Percentiles rank a stretch among this genome's conserved stretches.
Conservation (phyloP, 2,888 invertebrate genomes). For the Eugnorisma glareosa region DNA sequence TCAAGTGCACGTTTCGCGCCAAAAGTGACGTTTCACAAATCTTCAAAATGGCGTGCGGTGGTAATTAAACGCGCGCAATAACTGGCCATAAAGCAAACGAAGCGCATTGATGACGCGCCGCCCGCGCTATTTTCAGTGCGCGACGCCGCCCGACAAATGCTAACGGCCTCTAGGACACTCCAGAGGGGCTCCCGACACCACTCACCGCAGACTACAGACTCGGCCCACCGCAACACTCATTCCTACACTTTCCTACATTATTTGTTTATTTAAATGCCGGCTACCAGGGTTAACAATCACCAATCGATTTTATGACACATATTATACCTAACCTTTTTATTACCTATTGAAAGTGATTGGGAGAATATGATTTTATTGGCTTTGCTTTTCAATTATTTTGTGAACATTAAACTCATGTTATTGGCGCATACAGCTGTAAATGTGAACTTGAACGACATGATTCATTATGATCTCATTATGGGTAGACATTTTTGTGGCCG, state of each 20-base stretch:
- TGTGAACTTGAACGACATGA: constrained; percentile 50
- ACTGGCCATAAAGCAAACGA: constrained; percentile 87
- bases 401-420: constrained; percentile 15
- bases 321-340: constrained; percentile 47
- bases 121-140: constrained; percentile 86
- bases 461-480: constrained; percentile 43
- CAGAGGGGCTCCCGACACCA: constrained; percentile 72
- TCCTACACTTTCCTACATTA: constrained; percentile 60
- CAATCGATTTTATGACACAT: constrained; percentile 47
- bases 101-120: constrained; percentile 87
- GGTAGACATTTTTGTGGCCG: constrained; percentile 17
- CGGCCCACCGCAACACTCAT: constrained; percentile 53
- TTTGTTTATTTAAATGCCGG: constrained; percentile 62
- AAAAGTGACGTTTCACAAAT: constrained; percentile 87
- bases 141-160: constrained; percentile 89
- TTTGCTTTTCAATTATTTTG: constrained; percentile 40
- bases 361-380: constrained; percentile 31
- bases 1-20: constrained; percentile 83
- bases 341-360: constrained; percentile 43
- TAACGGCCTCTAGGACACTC: constrained; percentile 90
- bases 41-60: constrained; percentile 83
- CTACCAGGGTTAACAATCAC: constrained; percentile 50
- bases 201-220: constrained; percentile 37
- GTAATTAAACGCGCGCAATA: constrained; percentile 89
- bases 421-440: constrained; percentile 8